These are phyloP conservation scores for Andrena cerasifolii DNA, from an alignment of 1,140 invertebrate genomes.

Conservation along the genomic window DNA sequence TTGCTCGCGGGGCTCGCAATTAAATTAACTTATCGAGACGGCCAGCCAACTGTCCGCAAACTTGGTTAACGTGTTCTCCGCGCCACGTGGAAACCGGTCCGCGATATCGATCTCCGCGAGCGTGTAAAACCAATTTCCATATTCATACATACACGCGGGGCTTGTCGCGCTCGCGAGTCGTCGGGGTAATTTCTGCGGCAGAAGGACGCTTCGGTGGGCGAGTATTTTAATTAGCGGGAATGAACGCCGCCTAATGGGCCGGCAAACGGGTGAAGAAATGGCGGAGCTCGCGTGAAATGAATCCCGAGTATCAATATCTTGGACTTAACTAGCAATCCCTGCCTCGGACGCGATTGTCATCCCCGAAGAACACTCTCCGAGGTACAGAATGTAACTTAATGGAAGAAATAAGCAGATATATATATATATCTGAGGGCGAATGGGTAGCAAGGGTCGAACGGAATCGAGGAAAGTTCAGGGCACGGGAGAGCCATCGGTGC, in stretches of 20 bases:
- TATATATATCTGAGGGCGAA: too few species aligned
- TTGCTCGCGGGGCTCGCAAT: slow-evolving; percentile 26
- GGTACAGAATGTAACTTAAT: too few species aligned
- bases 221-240: not conserved
- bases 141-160: slow-evolving; percentile 39
- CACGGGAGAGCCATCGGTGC: slow-evolving; percentile 55
- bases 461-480: slow-evolving; percentile 37
- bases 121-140: slow-evolving; percentile 38
- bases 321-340: not conserved
- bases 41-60: slow-evolving; percentile 25
- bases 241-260: not conserved
- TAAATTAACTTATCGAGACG: slow-evolving; percentile 33
- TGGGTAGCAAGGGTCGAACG: slow-evolving; percentile 31
- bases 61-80: slow-evolving; percentile 45
- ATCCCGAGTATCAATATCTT: too few species aligned
- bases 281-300: not conserved
- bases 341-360: not conserved
- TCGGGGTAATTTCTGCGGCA: not conserved
- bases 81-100: slow-evolving; percentile 21
- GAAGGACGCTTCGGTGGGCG: not conserved
- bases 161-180: not conserved
- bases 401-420: too few species aligned
- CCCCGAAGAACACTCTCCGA: too few species aligned
- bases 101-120: slow-evolving; percentile 36
- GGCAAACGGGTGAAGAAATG: not conserved